phyloP scores from a whole-genome alignment of 1,140 invertebrate species.

The Drosophila pruinosa region DNA sequence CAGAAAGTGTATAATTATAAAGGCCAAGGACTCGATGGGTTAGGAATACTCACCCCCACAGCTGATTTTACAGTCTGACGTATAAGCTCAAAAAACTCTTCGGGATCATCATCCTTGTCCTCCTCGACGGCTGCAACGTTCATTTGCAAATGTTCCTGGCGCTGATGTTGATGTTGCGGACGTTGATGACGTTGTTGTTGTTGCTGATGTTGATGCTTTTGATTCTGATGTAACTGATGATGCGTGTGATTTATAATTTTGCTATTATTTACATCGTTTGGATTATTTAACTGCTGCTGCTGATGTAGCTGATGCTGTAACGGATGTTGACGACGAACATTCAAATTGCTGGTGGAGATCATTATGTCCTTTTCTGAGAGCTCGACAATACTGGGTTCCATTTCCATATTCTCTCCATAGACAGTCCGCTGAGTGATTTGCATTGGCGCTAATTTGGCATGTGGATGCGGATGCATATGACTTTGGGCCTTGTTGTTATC shows the following conservation, averaged over 20 bases:
- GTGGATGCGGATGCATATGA: slow-evolving; percentile 14
- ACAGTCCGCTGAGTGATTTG: slow-evolving; percentile 2
- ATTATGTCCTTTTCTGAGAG: slow-evolving; percentile 50
- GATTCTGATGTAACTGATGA: slow-evolving; percentile 2
- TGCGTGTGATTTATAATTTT: slow-evolving; percentile 10
- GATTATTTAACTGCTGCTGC: slow-evolving; percentile 43
- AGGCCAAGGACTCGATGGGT: too few species aligned
- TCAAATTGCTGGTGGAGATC: not conserved
- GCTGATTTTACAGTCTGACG: slow-evolving; percentile 68
- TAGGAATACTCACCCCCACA: slow-evolving; percentile 53
- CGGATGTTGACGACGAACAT: slow-evolving; percentile 8
- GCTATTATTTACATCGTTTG: not conserved
- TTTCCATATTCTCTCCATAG: not conserved
- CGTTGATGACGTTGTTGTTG: slow-evolving; percentile 17
- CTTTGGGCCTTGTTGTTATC: slow-evolving; percentile 24
- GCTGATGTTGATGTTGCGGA: slow-evolving; percentile 4
- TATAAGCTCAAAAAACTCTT: slow-evolving; percentile 76
- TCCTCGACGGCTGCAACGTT: slow-evolving; percentile 50
- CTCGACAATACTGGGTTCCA: slow-evolving; percentile 1
- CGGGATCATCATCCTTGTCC: slow-evolving; percentile 75
- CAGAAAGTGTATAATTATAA: not conserved
- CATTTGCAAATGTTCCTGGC: slow-evolving; percentile 21
- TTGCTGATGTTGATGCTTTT: not conserved
- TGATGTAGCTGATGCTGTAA: slow-evolving; percentile 52
- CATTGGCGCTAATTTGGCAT: not conserved